Evolutionary conservation across 53 echinoderm and acorn worm genomes (phyloP), one percentile per base, ranked within the genome.

Genomic region (Luidia sarsii): DNA sequence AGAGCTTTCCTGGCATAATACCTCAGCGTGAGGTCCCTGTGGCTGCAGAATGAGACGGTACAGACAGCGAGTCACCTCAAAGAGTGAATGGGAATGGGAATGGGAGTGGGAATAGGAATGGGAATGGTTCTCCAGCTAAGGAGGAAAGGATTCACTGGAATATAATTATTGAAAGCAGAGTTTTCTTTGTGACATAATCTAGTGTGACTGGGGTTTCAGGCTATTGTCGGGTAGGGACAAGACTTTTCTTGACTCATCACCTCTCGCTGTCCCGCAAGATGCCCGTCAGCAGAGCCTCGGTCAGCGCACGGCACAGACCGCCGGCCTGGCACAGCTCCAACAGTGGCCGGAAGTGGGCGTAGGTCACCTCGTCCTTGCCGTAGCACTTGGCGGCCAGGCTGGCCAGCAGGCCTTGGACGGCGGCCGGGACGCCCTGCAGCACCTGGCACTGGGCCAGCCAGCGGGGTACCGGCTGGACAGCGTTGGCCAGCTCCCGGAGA

Each of bases 1-100:
- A 82, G 35, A 14, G 67, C 82, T 43, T 74, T 88, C 67, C 56
- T 22, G 15, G 82, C 67, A 65, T 88, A 88, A 48, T 82, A 88
- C 32, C 71, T 82, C 25, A 35, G 30, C 2, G 88, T 82, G 66
- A 88, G 31, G 19, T 82, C 51, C n/a, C 65, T 48, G 31, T 82
- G 38, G n/a, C 88, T 88, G 46, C 8, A n/a, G n/a, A n/a, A n/a
- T n/a, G n/a, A n/a, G n/a, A n/a, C n/a, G n/a, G n/a, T n/a, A n/a
- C n/a, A n/a, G n/a, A n/a, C n/a, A n/a, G n/a, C n/a, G n/a, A n/a
- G n/a, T n/a, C n/a, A n/a, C n/a, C n/a, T n/a, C n/a, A n/a, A n/a
- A n/a, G n/a, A n/a, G n/a, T n/a, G n/a, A n/a, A n/a, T n/a, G n/a
- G n/a, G n/a, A n/a, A n/a, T n/a, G n/a, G n/a, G n/a, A n/a, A n/a